These are phyloP conservation scores for Melolontha melolontha DNA, from an alignment of 2,888 invertebrate genomes.

Conservation along the genomic window DNA sequence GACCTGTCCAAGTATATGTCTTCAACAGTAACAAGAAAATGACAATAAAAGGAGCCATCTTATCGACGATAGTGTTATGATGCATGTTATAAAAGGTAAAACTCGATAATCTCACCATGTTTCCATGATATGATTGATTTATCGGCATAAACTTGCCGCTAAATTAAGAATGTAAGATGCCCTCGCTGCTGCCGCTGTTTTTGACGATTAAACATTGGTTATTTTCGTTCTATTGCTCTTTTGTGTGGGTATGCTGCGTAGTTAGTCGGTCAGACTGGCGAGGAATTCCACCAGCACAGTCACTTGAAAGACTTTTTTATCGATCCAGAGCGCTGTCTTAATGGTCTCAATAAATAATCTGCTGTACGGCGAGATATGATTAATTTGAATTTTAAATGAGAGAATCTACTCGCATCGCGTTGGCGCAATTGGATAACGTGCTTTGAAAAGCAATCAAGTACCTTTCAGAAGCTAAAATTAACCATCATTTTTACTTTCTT, in stretches of 20 bases:
- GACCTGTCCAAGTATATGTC: too few species aligned
- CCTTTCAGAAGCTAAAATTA: too few species aligned
- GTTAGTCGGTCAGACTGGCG: neutral
- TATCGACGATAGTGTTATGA: conserved; percentile 32
- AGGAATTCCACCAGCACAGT: conserved; percentile 29
- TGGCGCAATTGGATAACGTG: too few species aligned
- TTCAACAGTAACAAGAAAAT: neutral
- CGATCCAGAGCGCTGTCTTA: conserved; percentile 21
- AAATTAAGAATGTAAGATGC: conserved; percentile 14
- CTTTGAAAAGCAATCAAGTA: too few species aligned
- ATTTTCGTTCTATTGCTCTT: neutral
- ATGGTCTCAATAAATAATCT: conserved; percentile 33
- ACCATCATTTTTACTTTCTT: too few species aligned
- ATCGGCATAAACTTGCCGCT: conserved; percentile 21
- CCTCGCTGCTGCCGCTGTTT: too few species aligned
- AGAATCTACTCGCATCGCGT: conserved; percentile 8
- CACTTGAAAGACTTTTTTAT: conserved; percentile 19
- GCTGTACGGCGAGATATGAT: conserved; percentile 23
- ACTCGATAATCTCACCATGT: conserved; percentile 31
- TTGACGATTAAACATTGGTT: neutral
- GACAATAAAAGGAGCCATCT: conserved; percentile 26
- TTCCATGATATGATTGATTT: conserved; percentile 39
- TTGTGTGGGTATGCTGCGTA: too few species aligned
- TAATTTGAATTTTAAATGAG: conserved; percentile 24
- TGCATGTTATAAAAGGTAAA: conserved; percentile 35